Conservation (phyloP, 1,140 invertebrate species). For the Ostrea edulis region DNA sequence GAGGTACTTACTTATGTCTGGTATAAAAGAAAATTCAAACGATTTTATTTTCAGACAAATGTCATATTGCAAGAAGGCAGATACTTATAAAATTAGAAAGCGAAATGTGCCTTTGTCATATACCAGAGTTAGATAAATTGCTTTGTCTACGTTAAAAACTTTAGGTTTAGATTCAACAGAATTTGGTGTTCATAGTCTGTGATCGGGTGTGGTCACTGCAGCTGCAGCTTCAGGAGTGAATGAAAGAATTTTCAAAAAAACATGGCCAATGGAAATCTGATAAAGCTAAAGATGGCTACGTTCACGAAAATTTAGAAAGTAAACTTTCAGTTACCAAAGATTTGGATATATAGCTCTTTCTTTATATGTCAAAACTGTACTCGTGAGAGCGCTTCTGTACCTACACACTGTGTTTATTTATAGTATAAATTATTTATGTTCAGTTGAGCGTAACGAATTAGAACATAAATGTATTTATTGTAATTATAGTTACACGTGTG, state of each 20-base stretch:
- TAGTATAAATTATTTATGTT: too few species aligned
- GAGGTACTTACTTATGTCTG: conserved; percentile 31
- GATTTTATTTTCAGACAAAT: too few species aligned
- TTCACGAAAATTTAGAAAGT: too few species aligned
- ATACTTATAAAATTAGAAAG: conserved; percentile 6
- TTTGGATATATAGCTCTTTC: too few species aligned
- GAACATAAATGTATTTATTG: too few species aligned
- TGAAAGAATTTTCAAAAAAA: conserved; percentile 38
- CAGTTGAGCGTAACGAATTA: too few species aligned
- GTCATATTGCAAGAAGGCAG: not conserved
- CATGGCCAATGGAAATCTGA: too few species aligned
- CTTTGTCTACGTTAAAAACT: not conserved
- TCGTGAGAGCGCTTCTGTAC: not conserved
- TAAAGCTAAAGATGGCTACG: too few species aligned
- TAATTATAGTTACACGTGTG: too few species aligned
- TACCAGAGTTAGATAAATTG: conserved; percentile 43
- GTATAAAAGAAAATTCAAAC: not conserved
- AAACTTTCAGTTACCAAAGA: too few species aligned
- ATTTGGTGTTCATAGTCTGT: conserved; percentile 44
- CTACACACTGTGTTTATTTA: not conserved
- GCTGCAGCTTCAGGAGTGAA: conserved; percentile 6
- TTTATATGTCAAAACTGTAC: too few species aligned
- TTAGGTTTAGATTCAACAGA: conserved; percentile 31
- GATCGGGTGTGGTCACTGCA: conserved; percentile 36
- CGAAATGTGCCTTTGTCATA: conserved; percentile 39